Conservation (phyloP, 2,797 vertebrate genomes). For the Melanotaenia nigrans region DNA sequence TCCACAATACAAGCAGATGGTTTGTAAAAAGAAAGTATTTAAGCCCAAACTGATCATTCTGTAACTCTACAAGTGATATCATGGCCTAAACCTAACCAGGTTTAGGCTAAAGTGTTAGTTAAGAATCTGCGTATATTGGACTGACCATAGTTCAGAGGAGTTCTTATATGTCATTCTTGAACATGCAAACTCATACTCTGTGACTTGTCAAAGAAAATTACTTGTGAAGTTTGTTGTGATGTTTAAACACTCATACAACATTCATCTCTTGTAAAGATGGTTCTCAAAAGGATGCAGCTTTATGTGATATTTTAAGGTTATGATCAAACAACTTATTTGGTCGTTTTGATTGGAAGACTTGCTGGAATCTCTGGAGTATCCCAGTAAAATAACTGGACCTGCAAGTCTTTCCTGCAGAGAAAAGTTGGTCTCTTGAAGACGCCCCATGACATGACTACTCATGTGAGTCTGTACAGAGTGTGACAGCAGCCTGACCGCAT, state of each 20-base stretch:
- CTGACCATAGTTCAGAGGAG: too few relatives aligned
- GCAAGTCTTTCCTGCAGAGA: background rate
- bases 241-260: background rate
- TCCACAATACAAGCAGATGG: too few relatives aligned
- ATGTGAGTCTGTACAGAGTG: background rate
- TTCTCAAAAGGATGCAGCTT: background rate
- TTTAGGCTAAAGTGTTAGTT: too few relatives aligned
- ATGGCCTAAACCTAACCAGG: too few relatives aligned
- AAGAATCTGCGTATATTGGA: too few relatives aligned
- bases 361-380: background rate
- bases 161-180: too few relatives aligned
- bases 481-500: conserved; percentile 7
- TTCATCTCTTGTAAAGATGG: background rate
- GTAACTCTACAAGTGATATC: too few relatives aligned
- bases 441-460: background rate
- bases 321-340: background rate
- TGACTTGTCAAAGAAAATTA: background rate
- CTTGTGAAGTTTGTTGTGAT: background rate
- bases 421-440: background rate
- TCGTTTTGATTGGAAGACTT: background rate
- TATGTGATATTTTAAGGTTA: background rate
- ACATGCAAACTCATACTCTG: too few relatives aligned
- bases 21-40: too few relatives aligned
- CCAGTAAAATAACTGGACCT: background rate
- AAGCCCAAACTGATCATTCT: too few relatives aligned